A percentile compares a stretch with the other conserved stretches of the same genome.
These are phyloP conservation scores for Rhopalosiphum nymphaeae DNA, from an alignment of 2,888 invertebrate species.

Conservation along the genomic window DNA sequence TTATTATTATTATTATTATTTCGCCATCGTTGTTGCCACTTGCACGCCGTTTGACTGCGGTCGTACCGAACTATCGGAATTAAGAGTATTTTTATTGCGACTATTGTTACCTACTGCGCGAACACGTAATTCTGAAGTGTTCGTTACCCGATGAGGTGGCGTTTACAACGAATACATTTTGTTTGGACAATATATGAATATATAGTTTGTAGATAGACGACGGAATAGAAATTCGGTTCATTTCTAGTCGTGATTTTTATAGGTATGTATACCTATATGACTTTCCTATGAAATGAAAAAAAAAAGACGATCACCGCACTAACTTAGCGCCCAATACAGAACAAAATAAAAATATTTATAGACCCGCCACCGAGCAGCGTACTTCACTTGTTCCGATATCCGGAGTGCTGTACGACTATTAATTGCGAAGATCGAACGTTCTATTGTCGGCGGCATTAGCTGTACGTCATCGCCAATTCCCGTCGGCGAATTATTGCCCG, in stretches of 20 bases:
- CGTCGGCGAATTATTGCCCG: neutral
- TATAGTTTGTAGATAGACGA: too few species aligned
- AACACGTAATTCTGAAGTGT: neutral
- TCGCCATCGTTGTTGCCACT: neutral
- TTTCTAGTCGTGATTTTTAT: neutral
- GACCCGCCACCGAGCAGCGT: neutral
- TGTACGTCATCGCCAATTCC: neutral
- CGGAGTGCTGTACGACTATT: neutral
- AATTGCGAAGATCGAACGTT: neutral
- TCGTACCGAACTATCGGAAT: neutral
- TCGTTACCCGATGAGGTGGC: neutral
- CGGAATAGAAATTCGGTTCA: neutral
- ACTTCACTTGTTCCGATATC: neutral
- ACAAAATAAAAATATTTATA: neutral
- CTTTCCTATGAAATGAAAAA: too few species aligned
- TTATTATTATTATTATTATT: neutral
- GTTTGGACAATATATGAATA: neutral
- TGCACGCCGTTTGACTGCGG: neutral
- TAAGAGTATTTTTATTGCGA: neutral
- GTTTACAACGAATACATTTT: neutral
- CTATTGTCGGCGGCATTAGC: neutral
- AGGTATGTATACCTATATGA: too few species aligned
- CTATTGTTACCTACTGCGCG: neutral
- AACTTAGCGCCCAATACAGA: neutral
- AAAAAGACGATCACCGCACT: too few species aligned